Base-by-base conservation (phyloP, 2,797 vertebrate species). In the Tokudaia muenninki region DNA sequence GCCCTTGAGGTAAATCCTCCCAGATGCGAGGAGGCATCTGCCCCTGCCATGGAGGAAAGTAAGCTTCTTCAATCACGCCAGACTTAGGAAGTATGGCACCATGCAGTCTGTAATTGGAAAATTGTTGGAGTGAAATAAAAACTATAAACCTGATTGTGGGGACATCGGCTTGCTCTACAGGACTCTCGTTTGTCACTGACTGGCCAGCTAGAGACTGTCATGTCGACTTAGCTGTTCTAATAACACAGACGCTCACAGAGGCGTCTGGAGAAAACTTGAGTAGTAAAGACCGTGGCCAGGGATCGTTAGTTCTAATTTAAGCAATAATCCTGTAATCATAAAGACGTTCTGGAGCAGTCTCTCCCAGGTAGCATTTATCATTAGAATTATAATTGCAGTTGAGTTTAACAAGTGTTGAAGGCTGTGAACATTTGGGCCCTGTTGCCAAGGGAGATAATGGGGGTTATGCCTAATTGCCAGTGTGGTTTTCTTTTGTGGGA, bases 281-380 rank as follows among this genome's bases (percentile, higher is more conserved):
- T 63, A 55, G 74, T n/a, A 37, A 82, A 61, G 87, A 91, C 41
- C 21, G n/a, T 67, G 44, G 24, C 41, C 61, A 34, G 61, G 57
- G 26, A 74, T 94, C 31, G 2, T 93, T 65, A 80, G 74, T 81
- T 75, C 87, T 90, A 41, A 92, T 91, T 83, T 72, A 91, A 77
- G 74, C 57, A 90, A 77, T 87, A 86, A 90, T 94, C 55, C 89
- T 96, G 2, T 83, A 95, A 92, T 96, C 78, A 84, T 81, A 74
- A 91, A 50, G 84, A 74, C 88, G 89, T 78, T 92, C 87, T 7
- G 0, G 24, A 75, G 72, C n/a, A 87, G 55, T 75, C 26, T 95
- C 78, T 97, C 87, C 22, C 70, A 70, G 81, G 44, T 52, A 87
- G 74, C 87, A 65, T 92, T 97, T 94, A 77, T 96, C 89, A 87